Conservation (phyloP, 2,797 vertebrate species). For the Poecilia wingei region DNA sequence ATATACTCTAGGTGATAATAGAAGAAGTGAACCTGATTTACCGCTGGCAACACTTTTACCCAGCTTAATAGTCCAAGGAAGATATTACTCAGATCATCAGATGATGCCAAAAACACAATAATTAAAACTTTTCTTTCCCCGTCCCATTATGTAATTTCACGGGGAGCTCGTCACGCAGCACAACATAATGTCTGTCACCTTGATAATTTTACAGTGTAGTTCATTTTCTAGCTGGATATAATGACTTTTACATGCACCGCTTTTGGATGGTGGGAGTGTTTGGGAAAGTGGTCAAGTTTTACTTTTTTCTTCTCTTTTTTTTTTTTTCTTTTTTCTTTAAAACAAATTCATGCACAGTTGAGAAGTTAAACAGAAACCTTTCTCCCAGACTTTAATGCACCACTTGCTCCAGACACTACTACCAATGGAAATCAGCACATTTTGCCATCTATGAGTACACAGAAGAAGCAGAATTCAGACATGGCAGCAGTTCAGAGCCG, state of each 20-base stretch:
- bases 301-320: slow-evolving; percentile 28
- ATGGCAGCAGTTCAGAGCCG: slow-evolving; percentile 28
- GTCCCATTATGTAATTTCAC: slow-evolving; percentile 72
- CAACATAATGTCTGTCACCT: slow-evolving; percentile 76
- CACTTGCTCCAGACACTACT: slow-evolving; percentile 56
- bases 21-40: slow-evolving; percentile 49
- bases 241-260: slow-evolving; percentile 77
- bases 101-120: slow-evolving; percentile 53
- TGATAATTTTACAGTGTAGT: slow-evolving; percentile 67
- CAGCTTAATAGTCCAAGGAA: slow-evolving; percentile 29
- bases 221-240: slow-evolving; percentile 74
- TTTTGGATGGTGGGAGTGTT: slow-evolving; percentile 72
- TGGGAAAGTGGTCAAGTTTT: slow-evolving; percentile 62
- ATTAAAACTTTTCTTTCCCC: slow-evolving; percentile 59
- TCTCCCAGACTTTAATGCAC: slow-evolving; percentile 56
- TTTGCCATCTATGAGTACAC: slow-evolving; percentile 33
- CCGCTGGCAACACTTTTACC: slow-evolving; percentile 34
- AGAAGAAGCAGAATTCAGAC: slow-evolving; percentile 39
- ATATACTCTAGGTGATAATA: slow-evolving; percentile 59
- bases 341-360: slow-evolving; percentile 49
- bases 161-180: slow-evolving; percentile 57
- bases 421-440: slow-evolving; percentile 47
- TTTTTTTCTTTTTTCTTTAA: slow-evolving; percentile 31
- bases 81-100: slow-evolving; percentile 45
- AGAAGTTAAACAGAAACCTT: slow-evolving; percentile 69